Evolutionary conservation across 2,113 vertebrate genomes (phyloP).

Genomic region (Cichladusa arquata): DNA sequence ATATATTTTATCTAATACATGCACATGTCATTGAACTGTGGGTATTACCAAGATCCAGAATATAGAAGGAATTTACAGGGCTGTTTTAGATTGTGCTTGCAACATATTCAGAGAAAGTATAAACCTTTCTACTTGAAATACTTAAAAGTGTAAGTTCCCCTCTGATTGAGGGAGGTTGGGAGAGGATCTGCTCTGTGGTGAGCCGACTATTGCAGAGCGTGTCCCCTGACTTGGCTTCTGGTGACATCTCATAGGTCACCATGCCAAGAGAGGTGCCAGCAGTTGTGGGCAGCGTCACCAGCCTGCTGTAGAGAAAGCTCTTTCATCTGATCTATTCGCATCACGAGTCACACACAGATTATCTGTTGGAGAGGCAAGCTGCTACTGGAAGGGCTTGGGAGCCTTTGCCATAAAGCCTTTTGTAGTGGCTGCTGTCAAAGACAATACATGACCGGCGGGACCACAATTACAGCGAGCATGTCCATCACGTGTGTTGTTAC

Average conservation of each 20-base stretch:
- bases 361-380: not conserved
- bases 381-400: not conserved
- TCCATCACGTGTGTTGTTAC: not conserved
- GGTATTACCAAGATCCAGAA: not conserved
- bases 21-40: not conserved
- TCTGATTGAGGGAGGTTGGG: not conserved
- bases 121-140: not conserved
- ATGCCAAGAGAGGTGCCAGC: not conserved
- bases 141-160: not conserved
- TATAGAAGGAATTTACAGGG: not conserved
- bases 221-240: not conserved
- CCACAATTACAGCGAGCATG: not conserved
- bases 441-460: not conserved
- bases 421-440: slow-evolving; percentile 25
- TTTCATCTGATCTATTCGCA: not conserved
- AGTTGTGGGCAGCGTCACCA: rapidly evolving
- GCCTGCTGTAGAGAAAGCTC: not conserved
- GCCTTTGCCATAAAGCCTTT: slow-evolving; percentile 2
- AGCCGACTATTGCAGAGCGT: rapidly evolving
- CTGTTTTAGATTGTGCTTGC: not conserved
- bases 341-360: not conserved
- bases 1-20: not conserved
- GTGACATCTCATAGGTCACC: not conserved
- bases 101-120: not conserved
- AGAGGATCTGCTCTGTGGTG: not conserved